Percentiles rank a stretch among this genome's conserved stretches.
These are phyloP conservation scores for Nephotettix cincticeps DNA, from an alignment of 1,140 invertebrate species.

Conservation along the genomic window DNA sequence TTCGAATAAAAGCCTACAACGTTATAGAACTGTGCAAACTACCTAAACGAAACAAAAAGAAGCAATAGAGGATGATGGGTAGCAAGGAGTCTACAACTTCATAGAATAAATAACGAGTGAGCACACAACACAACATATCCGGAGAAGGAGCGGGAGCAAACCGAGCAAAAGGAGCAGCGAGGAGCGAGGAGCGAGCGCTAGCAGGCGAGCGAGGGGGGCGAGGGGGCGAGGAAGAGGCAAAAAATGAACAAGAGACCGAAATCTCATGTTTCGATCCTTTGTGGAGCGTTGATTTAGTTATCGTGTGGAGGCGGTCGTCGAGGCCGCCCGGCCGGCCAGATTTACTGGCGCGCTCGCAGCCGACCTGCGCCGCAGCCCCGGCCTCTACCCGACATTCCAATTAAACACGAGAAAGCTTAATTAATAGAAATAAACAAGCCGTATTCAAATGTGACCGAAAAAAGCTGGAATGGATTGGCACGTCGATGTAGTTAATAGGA, in stretches of 20 bases:
- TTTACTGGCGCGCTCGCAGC: neutral
- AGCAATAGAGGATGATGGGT: neutral
- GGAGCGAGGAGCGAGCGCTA: neutral
- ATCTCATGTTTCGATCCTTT: constrained; percentile 26
- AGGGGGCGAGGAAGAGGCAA: neutral
- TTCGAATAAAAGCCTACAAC: too few species aligned
- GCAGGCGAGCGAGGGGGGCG: neutral
- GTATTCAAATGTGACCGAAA: neutral
- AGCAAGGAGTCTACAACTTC: constrained; percentile 11
- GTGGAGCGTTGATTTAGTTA: constrained; percentile 24
- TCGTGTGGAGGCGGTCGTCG: constrained; percentile 1
- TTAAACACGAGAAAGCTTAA: constrained; percentile 23
- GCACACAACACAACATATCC: neutral
- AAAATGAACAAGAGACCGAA: constrained; percentile 22
- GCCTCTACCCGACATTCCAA: constrained; percentile 18
- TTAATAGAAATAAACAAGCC: constrained; percentile 23
- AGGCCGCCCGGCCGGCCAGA: neutral
- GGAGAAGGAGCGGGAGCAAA: constrained; percentile 2
- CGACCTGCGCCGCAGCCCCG: neutral
- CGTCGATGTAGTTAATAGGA: neutral
- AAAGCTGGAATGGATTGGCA: neutral
- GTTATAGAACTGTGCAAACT: too few species aligned
- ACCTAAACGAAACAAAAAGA: too few species aligned
- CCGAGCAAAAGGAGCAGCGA: neutral
- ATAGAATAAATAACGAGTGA: constrained; percentile 16